Evolutionary conservation across 2,113 vertebrate genomes (phyloP).

Genomic region (Menura novaehollandiae): DNA sequence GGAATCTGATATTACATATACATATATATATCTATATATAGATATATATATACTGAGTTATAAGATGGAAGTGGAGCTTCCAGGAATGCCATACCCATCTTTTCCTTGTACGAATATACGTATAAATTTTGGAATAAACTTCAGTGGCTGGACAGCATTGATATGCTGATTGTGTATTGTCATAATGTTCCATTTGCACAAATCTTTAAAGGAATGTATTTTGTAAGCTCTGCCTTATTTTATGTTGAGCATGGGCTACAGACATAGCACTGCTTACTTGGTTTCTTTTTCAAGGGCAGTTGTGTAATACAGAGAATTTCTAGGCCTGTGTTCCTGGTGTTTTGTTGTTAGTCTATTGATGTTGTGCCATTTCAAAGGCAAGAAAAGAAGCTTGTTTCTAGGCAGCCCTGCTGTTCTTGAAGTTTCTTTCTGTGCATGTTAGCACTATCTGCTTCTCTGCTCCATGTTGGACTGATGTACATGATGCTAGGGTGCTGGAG

Average conservation of each 20-base stretch:
- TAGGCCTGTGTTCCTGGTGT: neutral
- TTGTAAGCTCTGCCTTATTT: neutral
- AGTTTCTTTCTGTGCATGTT: neutral
- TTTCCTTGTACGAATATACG: neutral
- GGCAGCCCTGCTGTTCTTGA: neutral
- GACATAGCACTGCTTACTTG: neutral
- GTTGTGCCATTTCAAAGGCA: slow-evolving; percentile 13
- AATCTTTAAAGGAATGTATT: neutral
- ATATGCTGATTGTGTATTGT: neutral
- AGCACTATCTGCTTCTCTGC: neutral
- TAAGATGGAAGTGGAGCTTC: neutral
- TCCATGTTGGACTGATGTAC: neutral
- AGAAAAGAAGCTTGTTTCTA: slow-evolving; percentile 4
- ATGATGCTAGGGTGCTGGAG: neutral
- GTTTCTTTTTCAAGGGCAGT: neutral
- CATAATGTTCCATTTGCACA: neutral
- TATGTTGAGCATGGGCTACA: neutral
- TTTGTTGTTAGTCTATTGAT: slow-evolving; percentile 8
- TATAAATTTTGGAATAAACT: neutral
- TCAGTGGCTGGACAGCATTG: neutral
- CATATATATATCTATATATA: too few species aligned
- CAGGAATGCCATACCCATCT: neutral
- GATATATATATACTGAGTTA: neutral
- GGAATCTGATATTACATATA: neutral
- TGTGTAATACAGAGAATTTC: slow-evolving; percentile 7